A percentile compares a stretch with the other conserved stretches of the same genome.
Conservation (phyloP, 2,888 invertebrate species). For the Plebejus anna region DNA sequence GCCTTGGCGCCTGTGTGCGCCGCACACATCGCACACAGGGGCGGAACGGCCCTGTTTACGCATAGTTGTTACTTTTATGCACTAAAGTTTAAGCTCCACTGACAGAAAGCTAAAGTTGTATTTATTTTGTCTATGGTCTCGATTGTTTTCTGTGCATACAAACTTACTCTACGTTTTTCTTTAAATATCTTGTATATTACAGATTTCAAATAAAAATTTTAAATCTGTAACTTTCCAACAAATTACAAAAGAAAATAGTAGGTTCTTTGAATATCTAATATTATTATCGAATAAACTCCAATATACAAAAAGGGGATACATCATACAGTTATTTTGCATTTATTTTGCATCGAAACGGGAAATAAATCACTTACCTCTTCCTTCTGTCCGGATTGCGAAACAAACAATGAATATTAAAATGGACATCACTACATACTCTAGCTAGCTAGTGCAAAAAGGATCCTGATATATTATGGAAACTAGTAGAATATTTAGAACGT, state of each 20-base stretch:
- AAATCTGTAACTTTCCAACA: neutral
- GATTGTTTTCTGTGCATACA: too few species aligned
- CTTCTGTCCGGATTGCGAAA: conserved; percentile 53
- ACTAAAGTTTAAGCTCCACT: too few species aligned
- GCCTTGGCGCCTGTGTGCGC: too few species aligned
- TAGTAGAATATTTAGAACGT: neutral
- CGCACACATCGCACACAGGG: too few species aligned
- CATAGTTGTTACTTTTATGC: too few species aligned
- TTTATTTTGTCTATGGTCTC: too few species aligned
- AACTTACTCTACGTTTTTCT: neutral
- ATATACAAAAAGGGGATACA: neutral
- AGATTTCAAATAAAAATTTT: too few species aligned
- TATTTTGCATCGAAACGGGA: neutral
- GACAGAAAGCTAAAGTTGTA: too few species aligned
- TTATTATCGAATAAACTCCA: neutral
- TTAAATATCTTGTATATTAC: neutral
- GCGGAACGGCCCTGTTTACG: too few species aligned
- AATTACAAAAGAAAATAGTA: neutral
- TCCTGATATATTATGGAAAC: neutral
- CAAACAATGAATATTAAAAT: conserved; percentile 29
- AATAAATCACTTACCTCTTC: conserved; percentile 58
- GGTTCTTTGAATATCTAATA: neutral
- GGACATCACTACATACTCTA: neutral
- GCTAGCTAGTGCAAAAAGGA: neutral
- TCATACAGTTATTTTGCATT: neutral